Percentiles rank a stretch among this genome's conserved stretches.
These are phyloP conservation scores for Hestina assimilis DNA, from an alignment of 1,140 invertebrate genomes.

Conservation along the genomic window DNA sequence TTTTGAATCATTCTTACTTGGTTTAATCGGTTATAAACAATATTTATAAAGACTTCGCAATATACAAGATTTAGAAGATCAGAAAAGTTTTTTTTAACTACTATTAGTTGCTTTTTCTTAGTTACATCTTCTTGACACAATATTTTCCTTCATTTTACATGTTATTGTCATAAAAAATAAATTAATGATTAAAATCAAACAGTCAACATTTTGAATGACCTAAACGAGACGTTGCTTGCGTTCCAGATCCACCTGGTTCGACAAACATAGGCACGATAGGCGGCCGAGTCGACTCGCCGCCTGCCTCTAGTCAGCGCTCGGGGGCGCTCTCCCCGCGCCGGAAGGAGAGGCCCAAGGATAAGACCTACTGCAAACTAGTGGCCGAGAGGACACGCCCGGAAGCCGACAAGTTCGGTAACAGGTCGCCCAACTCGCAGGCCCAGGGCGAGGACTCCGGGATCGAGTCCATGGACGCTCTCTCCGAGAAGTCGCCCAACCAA, in stretches of 20 bases:
- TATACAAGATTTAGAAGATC: too few relatives aligned
- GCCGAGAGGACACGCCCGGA: conserved; percentile 63
- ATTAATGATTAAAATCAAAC: background rate
- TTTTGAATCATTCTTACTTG: conserved; percentile 20
- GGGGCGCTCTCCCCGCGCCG: conserved; percentile 56
- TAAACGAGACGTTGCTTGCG: conserved; percentile 31
- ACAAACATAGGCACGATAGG: conserved; percentile 82
- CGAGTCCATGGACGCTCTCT: conserved; percentile 94
- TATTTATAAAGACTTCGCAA: too few relatives aligned
- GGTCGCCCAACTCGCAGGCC: conserved; percentile 78
- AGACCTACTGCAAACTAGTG: conserved; percentile 78
- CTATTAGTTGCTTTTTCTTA: too few relatives aligned
- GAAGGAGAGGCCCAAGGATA: conserved; percentile 76
- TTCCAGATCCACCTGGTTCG: conserved; percentile 79
- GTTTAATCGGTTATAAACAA: background rate
- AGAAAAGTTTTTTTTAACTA: too few relatives aligned
- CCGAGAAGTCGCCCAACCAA: conserved; percentile 94
- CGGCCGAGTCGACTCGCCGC: conserved; percentile 45
- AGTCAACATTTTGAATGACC: conserved; percentile 1
- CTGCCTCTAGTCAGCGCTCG: conserved; percentile 35
- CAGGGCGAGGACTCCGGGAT: conserved; percentile 94
- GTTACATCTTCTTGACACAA: too few relatives aligned
- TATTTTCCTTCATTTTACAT: background rate
- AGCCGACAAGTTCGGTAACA: conserved; percentile 60
- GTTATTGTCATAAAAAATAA: background rate